phyloP scores from a whole-genome alignment of 2,888 invertebrate genomes.

The Hypena proboscidalis region DNA sequence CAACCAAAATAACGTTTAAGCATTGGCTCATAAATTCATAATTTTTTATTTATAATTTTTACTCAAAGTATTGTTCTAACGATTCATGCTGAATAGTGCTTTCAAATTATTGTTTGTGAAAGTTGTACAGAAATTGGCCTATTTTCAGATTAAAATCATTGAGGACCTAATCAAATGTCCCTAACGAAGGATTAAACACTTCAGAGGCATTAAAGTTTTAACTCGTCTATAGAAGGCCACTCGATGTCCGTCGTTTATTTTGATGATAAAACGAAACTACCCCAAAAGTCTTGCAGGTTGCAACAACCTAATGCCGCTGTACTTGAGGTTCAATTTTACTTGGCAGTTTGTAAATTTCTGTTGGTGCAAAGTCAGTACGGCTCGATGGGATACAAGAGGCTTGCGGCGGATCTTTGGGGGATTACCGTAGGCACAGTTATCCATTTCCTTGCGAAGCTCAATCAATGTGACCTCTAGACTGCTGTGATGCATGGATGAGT shows the following conservation, averaged over 20 bases:
- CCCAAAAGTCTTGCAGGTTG: conserved; percentile 1
- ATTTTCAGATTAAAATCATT: conserved; percentile 26
- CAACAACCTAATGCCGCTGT: conserved; percentile 4
- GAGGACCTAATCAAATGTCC: conserved; percentile 40
- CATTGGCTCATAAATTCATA: no score
- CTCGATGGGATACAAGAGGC: conserved; percentile 48
- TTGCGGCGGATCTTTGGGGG: conserved; percentile 53
- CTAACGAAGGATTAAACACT: conserved; percentile 42
- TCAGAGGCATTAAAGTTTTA: conserved; percentile 52
- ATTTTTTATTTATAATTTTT: no score
- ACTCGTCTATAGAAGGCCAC: conserved; percentile 37
- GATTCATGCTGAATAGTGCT: no score
- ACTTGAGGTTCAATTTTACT: conserved; percentile 18
- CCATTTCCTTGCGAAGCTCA: conserved; percentile 35
- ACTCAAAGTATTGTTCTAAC: no score
- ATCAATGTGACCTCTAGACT: conserved; percentile 41
- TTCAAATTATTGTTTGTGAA: background rate
- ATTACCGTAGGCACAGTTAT: conserved; percentile 52
- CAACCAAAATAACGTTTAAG: no score
- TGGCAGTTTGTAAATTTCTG: conserved; percentile 1
- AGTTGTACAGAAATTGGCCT: no score
- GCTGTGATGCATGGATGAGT: conserved; percentile 22
- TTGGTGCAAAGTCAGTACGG: conserved; percentile 30
- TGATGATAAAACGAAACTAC: conserved; percentile 26
- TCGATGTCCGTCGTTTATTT: conserved; percentile 30